Evolutionary conservation across 2,797 vertebrate species (phyloP).

Genomic region (Chelidonichthys spinosus): DNA sequence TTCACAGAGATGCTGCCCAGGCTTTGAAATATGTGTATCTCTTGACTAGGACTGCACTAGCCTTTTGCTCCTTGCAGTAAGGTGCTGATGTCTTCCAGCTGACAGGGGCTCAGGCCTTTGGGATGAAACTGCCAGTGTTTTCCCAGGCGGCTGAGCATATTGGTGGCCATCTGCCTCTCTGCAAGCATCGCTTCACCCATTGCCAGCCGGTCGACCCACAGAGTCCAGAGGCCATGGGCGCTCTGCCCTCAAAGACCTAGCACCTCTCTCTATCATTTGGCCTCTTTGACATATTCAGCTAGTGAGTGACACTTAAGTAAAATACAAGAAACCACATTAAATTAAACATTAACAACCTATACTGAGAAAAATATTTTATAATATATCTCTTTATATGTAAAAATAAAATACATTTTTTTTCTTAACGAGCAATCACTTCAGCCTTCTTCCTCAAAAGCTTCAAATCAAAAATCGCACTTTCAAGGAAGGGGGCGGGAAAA

Average conservation of each 20-base stretch:
- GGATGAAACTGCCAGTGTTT: constrained; percentile 65
- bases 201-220: constrained; percentile 58
- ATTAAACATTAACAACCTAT: background rate
- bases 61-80: constrained; percentile 25
- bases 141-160: constrained; percentile 69
- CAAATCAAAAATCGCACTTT: constrained; percentile 22
- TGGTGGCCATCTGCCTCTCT: constrained; percentile 76
- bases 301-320: background rate
- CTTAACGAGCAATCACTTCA: constrained; percentile 1
- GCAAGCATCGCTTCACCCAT: constrained; percentile 48
- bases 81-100: constrained; percentile 58
- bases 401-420: background rate
- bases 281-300: constrained; percentile 35
- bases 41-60: background rate
- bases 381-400: background rate
- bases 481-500: constrained; percentile 32
- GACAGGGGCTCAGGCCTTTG: constrained; percentile 53
- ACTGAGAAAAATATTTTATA: background rate
- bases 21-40: constrained; percentile 22
- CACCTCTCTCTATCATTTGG: constrained; percentile 39
- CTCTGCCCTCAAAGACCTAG: constrained; percentile 47
- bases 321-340: background rate
- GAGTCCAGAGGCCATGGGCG: constrained; percentile 47
- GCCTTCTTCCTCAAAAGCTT: constrained; percentile 14
- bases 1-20: constrained; percentile 20